Percentiles rank a stretch among this genome's conserved stretches.
Evolutionary conservation across 1,140 invertebrate species (phyloP).

Genomic region (Aphis craccivora): DNA sequence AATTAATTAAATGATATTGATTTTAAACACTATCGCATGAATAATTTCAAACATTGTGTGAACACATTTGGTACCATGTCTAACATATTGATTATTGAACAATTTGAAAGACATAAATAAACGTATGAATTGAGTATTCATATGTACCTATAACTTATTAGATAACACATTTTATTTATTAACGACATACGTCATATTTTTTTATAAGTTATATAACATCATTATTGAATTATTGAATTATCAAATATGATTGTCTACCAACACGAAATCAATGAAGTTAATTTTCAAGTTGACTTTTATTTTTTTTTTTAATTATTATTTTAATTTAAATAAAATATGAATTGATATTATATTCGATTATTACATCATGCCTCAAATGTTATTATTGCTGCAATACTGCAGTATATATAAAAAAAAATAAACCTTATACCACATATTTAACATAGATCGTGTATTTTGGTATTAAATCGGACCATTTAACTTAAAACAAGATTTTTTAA

Average conservation of each 20-base stretch:
- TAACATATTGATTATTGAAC: background rate
- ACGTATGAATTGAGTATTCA: background rate
- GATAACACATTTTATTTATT: background rate
- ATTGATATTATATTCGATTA: background rate
- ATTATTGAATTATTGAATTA: background rate
- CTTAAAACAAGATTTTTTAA: background rate
- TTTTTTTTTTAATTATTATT: background rate
- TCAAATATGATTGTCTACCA: background rate
- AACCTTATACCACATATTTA: background rate
- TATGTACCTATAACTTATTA: background rate
- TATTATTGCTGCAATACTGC: background rate
- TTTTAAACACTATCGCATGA: background rate
- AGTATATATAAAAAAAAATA: background rate
- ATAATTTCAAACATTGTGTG: background rate
- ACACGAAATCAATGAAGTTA: background rate
- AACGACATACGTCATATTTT: background rate
- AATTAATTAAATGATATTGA: background rate
- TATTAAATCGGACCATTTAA: background rate
- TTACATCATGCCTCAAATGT: background rate
- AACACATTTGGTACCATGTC: background rate
- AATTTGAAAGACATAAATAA: background rate
- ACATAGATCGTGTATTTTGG: background rate
- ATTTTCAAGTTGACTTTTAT: background rate
- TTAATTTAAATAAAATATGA: background rate
- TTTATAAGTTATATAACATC: background rate